phyloP scores from a whole-genome alignment of 2,888 invertebrate genomes.

The Drosophila birchii region DNA sequence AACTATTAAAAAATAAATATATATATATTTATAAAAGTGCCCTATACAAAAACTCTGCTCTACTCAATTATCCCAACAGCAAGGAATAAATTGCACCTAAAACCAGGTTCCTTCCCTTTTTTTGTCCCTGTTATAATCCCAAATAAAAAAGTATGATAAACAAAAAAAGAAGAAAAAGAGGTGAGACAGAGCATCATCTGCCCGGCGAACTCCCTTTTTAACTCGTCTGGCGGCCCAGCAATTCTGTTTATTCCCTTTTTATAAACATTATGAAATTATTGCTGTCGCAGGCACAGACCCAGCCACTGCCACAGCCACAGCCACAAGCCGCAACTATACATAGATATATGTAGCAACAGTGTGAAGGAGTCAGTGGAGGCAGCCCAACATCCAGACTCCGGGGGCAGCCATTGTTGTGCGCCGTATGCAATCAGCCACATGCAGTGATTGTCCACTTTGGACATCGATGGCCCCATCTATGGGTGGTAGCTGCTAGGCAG shows the following conservation, averaged over 20 bases:
- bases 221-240: slow-evolving; percentile 15
- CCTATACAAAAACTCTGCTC: background rate
- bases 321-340: slow-evolving; percentile 1
- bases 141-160: background rate
- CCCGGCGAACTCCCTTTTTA: background rate
- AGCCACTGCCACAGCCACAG: background rate
- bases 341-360: slow-evolving; percentile 28
- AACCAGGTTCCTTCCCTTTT: background rate
- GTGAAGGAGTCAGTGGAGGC: slow-evolving; percentile 1
- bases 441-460: slow-evolving; percentile 75
- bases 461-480: slow-evolving; percentile 4
- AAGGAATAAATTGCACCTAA: background rate
- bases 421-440: slow-evolving; percentile 66
- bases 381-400: background rate
- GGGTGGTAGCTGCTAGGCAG: slow-evolving; percentile 8
- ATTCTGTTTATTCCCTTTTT: slow-evolving; percentile 24
- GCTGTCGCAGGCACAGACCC: slow-evolving; percentile 45
- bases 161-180: background rate
- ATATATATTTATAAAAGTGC: no score
- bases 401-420: slow-evolving; percentile 18
- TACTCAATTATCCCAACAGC: background rate
- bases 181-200: slow-evolving; percentile 5
- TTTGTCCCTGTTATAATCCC: background rate
- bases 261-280: slow-evolving; percentile 55
- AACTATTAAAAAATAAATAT: background rate